Base-by-base conservation (phyloP, 2,888 invertebrate genomes). In the Dusona sp. region DNA sequence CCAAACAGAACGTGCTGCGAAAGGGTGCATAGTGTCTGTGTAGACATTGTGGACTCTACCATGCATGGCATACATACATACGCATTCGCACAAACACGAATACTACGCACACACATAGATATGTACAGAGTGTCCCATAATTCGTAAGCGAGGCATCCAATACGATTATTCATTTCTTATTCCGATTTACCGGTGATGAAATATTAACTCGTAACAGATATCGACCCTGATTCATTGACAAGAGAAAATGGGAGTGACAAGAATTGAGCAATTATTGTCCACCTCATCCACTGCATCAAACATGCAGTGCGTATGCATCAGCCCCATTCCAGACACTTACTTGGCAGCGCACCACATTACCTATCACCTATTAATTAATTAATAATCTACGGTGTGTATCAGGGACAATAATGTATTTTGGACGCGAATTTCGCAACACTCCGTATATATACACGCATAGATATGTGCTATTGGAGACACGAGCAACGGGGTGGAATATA, bases 41-140 rank as follows among this genome's bases (percentile, higher is more conserved):
- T 61, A 38, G 68, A 48, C 77, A 75, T 79, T 61, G 25, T 42
- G 68, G 70, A 65, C 29, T 36, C 61, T 29, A 36, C 61, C 25
- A 64, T 33, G 57, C 11, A n/a, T n/a, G n/a, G n/a, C 25, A 8
- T 16, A 29, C 38, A 6, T 70, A 29, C 19, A 1, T 6, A 36
- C 29, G 33, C 25, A 38, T 73, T n/a, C 25, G 0, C 38, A 61
- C 61, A 8, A 16, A 19, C 74, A 38, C 57, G 38, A 1, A 74
- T 4, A 42, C 29, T 33, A 36, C 3, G 16, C 0, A n/a, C 36
- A 54, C 11, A 7, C 6, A 54, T 51, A 22, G 8, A 45, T 13
- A 16, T 73, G 33, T 54, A 73, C 48, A 42, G 11, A 57, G 57
- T 57, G 57, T 57, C 57, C 25, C 13, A 3, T 25, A 25, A 57